A percentile compares a stretch with the other conserved stretches of the same genome.
phyloP scores from a whole-genome alignment of 2,888 invertebrate genomes.

The Malacosoma neustria region DNA sequence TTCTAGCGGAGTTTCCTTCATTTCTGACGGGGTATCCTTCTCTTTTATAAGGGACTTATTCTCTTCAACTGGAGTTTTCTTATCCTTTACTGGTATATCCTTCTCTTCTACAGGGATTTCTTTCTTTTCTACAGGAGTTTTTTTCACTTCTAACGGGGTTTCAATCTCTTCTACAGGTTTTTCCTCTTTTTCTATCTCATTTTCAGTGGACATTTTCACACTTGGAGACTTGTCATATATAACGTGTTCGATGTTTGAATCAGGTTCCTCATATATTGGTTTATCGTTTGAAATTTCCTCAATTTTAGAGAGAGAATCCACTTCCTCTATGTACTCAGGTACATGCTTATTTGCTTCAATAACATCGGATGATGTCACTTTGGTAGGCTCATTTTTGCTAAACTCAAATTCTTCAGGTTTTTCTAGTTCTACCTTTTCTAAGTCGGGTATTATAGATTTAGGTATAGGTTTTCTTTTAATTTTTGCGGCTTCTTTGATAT shows the following conservation, averaged over 20 bases:
- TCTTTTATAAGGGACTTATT: not conserved
- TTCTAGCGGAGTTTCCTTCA: not conserved
- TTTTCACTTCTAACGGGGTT: too few species aligned
- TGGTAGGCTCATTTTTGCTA: slow-evolving; percentile 14
- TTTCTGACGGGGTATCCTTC: not conserved
- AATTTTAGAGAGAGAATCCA: not conserved
- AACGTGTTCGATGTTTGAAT: too few species aligned
- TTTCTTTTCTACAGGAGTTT: not conserved
- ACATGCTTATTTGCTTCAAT: too few species aligned
- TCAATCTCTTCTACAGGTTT: too few species aligned
- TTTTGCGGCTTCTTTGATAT: slow-evolving; percentile 79
- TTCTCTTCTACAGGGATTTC: not conserved
- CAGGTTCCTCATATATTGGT: slow-evolving; percentile 13
- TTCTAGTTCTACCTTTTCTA: slow-evolving; percentile 68
- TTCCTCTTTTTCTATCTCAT: too few species aligned
- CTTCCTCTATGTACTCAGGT: slow-evolving; percentile 4
- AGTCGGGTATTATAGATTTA: slow-evolving; percentile 64
- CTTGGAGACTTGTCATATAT: too few species aligned
- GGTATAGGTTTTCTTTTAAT: slow-evolving; percentile 74
- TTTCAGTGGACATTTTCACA: too few species aligned
- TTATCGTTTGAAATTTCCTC: slow-evolving; percentile 2
- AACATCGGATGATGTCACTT: slow-evolving; percentile 3
- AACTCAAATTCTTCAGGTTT: slow-evolving; percentile 44
- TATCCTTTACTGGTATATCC: not conserved
- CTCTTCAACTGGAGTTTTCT: not conserved